These are phyloP conservation scores for Indicator indicator DNA, from an alignment of 2,113 vertebrate species.

Conservation along the genomic window DNA sequence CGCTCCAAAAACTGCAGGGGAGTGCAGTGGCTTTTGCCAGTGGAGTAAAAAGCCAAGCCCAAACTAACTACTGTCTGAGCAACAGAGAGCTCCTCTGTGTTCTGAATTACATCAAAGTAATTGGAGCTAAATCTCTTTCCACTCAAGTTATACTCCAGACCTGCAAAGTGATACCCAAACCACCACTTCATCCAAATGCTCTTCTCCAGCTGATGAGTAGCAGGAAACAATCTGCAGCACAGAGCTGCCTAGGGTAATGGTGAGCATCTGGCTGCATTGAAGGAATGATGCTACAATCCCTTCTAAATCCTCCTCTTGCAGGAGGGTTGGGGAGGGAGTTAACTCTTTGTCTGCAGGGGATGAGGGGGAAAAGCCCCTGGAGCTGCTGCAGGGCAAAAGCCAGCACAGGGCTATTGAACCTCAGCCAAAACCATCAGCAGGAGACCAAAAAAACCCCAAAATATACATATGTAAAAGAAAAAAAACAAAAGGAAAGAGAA, in stretches of 20 bases:
- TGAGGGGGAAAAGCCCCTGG: neutral
- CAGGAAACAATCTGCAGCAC: conserved; percentile 15
- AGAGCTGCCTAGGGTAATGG: neutral
- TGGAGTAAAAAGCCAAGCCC: conserved; percentile 16
- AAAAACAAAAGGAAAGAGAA: neutral
- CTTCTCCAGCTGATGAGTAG: neutral
- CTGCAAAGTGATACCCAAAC: conserved; percentile 47
- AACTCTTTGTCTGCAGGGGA: neutral
- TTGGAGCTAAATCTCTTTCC: conserved; percentile 39
- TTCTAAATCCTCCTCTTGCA: neutral
- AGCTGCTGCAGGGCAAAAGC: rapidly evolving
- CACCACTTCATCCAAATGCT: conserved; percentile 4
- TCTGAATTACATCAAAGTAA: conserved; percentile 46
- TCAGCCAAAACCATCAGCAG: neutral
- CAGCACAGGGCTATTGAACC: neutral
- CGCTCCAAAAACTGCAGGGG: neutral
- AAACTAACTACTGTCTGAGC: conserved; percentile 39
- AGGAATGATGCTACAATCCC: conserved; percentile 5
- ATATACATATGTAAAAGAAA: no score
- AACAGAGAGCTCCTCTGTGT: conserved; percentile 10
- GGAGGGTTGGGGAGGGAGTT: neutral
- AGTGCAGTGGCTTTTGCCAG: neutral
- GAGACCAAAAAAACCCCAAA: no score
- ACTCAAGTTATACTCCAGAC: conserved; percentile 38
- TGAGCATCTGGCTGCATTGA: conserved; percentile 36